phyloP scores from a whole-genome alignment of 2,113 vertebrate species.

The Phocoena phocoena region DNA sequence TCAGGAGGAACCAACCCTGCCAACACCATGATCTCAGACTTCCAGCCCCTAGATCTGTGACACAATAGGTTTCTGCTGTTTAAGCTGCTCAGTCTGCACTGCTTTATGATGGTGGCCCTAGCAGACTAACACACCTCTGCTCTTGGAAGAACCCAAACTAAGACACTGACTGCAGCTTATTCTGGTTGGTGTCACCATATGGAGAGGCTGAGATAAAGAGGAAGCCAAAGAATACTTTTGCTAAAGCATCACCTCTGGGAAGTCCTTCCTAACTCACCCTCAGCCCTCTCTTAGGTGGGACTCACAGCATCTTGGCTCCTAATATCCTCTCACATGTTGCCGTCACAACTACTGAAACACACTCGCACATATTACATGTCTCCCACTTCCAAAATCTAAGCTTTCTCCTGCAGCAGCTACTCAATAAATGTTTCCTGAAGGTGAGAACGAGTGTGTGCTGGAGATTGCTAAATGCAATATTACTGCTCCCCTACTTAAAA shows the following conservation, averaged over 20 bases:
- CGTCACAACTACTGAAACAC: neutral
- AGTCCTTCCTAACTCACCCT: neutral
- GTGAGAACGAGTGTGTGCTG: neutral
- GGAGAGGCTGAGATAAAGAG: neutral
- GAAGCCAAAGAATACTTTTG: neutral
- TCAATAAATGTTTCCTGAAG: neutral
- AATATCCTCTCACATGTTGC: neutral
- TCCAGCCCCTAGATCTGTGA: neutral
- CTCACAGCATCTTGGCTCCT: neutral
- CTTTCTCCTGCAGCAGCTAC: neutral
- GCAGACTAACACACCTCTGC: neutral
- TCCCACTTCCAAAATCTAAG: neutral
- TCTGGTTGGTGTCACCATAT: neutral
- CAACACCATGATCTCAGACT: neutral
- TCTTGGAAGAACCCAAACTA: neutral
- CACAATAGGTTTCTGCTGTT: neutral
- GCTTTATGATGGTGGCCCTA: fast-evolving
- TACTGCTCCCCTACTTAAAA: neutral
- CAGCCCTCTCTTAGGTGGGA: neutral
- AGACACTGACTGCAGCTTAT: fast-evolving
- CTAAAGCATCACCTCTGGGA: neutral
- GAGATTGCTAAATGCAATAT: neutral
- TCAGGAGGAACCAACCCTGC: neutral
- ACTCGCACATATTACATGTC: neutral
- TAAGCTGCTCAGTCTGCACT: neutral